Conservation (phyloP, 2,113 vertebrate genomes). For the Monopterus albus region DNA sequence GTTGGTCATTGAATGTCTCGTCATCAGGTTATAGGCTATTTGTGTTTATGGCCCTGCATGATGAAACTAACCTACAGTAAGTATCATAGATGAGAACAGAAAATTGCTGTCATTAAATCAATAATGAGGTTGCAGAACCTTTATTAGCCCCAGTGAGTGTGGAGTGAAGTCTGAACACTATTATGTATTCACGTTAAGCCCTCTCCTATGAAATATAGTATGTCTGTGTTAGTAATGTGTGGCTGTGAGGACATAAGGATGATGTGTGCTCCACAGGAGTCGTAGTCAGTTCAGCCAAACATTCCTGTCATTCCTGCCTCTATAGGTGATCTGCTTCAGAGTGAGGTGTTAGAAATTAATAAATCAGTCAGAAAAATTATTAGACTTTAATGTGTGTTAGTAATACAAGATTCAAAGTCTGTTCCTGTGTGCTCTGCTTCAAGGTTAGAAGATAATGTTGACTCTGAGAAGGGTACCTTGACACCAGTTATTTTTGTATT, state of each 20-base stretch:
- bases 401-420: too few species aligned
- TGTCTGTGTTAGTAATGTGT: slow-evolving; percentile 36
- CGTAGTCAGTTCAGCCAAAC: slow-evolving; percentile 24
- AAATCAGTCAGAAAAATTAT: too few species aligned
- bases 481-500: too few species aligned
- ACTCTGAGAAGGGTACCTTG: too few species aligned
- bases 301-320: slow-evolving; percentile 69
- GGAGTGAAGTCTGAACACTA: slow-evolving; percentile 29
- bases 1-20: too few species aligned
- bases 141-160: slow-evolving; percentile 20
- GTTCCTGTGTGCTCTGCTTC: too few species aligned
- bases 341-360: too few species aligned
- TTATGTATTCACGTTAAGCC: slow-evolving; percentile 10
- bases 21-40: too few species aligned
- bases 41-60: slow-evolving; percentile 32
- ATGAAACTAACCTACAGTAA: slow-evolving; percentile 48
- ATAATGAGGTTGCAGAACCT: slow-evolving; percentile 55
- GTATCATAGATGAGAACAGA: slow-evolving; percentile 60
- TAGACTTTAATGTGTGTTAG: too few species aligned
- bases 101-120: slow-evolving; percentile 62
- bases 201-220: slow-evolving; percentile 15
- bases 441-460: too few species aligned
- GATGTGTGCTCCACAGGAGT: slow-evolving; percentile 10
- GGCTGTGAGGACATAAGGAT: slow-evolving; percentile 25
- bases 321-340: slow-evolving; percentile 50